phyloP scores from a whole-genome alignment of 2,888 invertebrate genomes.

The Hecatera dysodea region DNA sequence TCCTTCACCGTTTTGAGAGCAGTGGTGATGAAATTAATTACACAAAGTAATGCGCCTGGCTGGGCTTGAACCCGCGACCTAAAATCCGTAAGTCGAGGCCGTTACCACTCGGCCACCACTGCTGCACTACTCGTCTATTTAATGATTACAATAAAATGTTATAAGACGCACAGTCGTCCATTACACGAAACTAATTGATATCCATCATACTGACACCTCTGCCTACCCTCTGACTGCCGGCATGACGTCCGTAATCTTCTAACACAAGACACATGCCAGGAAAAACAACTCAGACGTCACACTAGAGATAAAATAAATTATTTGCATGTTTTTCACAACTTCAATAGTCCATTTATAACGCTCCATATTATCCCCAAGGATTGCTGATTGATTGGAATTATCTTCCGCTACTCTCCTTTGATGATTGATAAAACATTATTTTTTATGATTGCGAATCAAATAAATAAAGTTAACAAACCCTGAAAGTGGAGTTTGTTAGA shows the following conservation, averaged over 20 bases:
- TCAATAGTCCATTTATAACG: conserved; percentile 7
- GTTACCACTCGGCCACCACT: too few relatives aligned
- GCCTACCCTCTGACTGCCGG: neutral
- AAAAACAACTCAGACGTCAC: conserved; percentile 59
- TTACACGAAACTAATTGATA: neutral
- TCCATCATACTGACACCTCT: neutral
- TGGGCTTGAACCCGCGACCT: too few relatives aligned
- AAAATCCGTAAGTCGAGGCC: too few relatives aligned
- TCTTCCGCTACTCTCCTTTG: conserved; percentile 45
- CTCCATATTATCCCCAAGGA: conserved; percentile 19
- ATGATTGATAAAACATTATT: conserved; percentile 33
- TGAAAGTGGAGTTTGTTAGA: conserved; percentile 3
- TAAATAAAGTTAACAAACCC: conserved; percentile 47
- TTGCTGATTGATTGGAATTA: conserved; percentile 21
- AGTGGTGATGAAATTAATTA: too few relatives aligned
- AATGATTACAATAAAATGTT: too few relatives aligned
- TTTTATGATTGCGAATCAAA: conserved; percentile 29
- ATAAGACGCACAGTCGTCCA: neutral
- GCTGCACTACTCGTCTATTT: too few relatives aligned
- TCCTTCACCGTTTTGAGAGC: too few relatives aligned
- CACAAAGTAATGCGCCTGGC: too few relatives aligned
- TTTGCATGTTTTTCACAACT: conserved; percentile 46
- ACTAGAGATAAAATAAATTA: conserved; percentile 50
- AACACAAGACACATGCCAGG: conserved; percentile 49
- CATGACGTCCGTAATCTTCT: conserved; percentile 12